Evolutionary conservation across 1,140 invertebrate species (phyloP), one percentile per base, ranked within the genome.

Genomic region (Physella acuta): DNA sequence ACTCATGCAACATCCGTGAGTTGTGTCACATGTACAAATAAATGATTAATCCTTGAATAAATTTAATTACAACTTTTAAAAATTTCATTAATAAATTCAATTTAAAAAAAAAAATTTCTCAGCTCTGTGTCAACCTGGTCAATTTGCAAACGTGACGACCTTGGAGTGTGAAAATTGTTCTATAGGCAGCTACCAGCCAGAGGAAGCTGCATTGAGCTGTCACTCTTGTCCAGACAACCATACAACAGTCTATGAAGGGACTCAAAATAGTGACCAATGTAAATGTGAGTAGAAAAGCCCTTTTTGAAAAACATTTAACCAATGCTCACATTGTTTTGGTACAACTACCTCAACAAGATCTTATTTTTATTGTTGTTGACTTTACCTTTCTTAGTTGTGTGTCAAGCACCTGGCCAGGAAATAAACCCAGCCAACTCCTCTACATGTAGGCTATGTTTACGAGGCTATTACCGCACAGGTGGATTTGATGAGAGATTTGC

Each of bases 341-440:
- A n/a, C n/a, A n/a, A n/a, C n/a, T n/a, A n/a, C n/a, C n/a, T n/a
- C n/a, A n/a, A n/a, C n/a, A n/a, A n/a, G n/a, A n/a, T n/a, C n/a
- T n/a, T n/a, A n/a, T n/a, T n/a, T n/a, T n/a, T n/a, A n/a, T n/a
- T n/a, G n/a, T n/a, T n/a, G n/a, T n/a, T n/a, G n/a, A n/a, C n/a
- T n/a, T n/a, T n/a, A n/a, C n/a, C n/a, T n/a, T n/a, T 44, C 39
- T 20, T 31, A 60, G 58, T 60, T 60, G 8, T 11, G 20, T 60
- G 58, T 34, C 58, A 20, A 60, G 58, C 26, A 4, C n/a, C n/a
- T n/a, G 58, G 58, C 24, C 31, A 28, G 11, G 58, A 60, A 30
- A 31, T 30, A 34, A 8, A 8, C 11, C 53, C 53, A 24, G 8
- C 53, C 8, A 55, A 55, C 24, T 55, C 53, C 28, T 8, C 8